Conservation (phyloP, 92 coral and sea anemone species). For the Porites lobata region DNA sequence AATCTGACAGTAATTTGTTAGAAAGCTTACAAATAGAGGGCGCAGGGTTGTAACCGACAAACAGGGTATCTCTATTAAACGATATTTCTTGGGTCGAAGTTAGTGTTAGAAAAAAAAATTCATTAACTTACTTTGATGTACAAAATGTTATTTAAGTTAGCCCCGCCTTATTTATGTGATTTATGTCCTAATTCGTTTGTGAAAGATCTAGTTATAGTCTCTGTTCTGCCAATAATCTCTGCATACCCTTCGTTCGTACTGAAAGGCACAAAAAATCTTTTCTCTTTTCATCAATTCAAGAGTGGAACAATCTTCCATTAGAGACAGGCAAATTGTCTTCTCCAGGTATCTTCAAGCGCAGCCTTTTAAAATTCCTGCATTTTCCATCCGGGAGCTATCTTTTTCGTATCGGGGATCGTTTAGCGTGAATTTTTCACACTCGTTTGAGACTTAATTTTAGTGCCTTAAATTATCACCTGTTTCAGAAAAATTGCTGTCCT, state of each 20-base stretch:
- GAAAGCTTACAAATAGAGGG: too few species aligned
- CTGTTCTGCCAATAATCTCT: too few species aligned
- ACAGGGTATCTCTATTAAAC: neutral
- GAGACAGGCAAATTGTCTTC: neutral
- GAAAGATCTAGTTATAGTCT: too few species aligned
- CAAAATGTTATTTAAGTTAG: neutral
- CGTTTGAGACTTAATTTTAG: too few species aligned
- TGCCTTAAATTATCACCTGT: conserved; percentile 3
- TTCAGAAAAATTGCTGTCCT: neutral
- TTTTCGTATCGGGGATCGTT: neutral
- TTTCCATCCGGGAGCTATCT: neutral
- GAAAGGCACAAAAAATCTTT: too few species aligned
- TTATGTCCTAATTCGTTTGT: too few species aligned
- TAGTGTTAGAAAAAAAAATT: neutral
- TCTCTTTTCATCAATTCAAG: too few species aligned
- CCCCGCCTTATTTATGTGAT: neutral
- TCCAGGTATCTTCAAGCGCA: neutral
- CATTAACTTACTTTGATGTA: too few species aligned
- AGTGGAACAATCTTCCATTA: neutral
- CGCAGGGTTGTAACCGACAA: neutral
- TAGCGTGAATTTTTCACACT: too few species aligned
- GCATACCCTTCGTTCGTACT: too few species aligned
- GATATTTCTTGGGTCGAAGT: neutral
- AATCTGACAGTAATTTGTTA: too few species aligned
- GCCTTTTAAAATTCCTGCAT: too few species aligned